Evolutionary conservation across 2,113 vertebrate genomes (phyloP).

Genomic region (Electrona antarctica): DNA sequence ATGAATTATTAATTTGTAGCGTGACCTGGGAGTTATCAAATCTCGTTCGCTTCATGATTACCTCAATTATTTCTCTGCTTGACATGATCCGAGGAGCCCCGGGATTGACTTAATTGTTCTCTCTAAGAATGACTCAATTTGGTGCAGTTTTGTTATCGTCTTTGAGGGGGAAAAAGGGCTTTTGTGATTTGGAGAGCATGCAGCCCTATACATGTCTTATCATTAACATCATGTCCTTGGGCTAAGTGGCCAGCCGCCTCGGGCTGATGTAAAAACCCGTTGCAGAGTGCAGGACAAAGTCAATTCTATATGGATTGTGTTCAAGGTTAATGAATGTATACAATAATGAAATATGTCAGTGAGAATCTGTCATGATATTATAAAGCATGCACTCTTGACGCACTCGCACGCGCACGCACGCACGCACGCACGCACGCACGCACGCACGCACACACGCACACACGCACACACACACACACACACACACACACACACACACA

Average conservation of each 20-base stretch:
- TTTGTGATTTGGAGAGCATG: constrained; percentile 17
- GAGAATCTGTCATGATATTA: constrained; percentile 2
- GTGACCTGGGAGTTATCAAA: neutral
- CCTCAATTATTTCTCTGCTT: constrained; percentile 35
- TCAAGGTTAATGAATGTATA: neutral
- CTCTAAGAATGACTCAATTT: constrained; percentile 32
- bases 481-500: too few relatives aligned
- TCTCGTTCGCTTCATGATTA: constrained; percentile 27
- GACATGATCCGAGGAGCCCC: constrained; percentile 6
- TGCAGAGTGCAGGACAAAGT: neutral
- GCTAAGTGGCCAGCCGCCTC: constrained; percentile 16
- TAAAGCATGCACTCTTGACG: neutral
- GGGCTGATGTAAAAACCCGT: constrained; percentile 3
- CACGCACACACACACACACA: too few relatives aligned
- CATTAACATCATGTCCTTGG: constrained; percentile 35
- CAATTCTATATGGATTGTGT: neutral
- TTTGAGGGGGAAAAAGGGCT: too few relatives aligned
- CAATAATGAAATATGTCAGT: constrained; percentile 12
- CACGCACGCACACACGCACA: too few relatives aligned
- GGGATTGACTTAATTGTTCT: constrained; percentile 6
- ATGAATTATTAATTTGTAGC: constrained; percentile 34
- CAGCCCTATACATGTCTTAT: constrained; percentile 6
- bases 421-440: too few relatives aligned
- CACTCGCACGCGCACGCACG: too few relatives aligned
- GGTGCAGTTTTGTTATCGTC: neutral